Base-by-base conservation (phyloP, 2,888 invertebrate genomes). In the Nebria salina region DNA sequence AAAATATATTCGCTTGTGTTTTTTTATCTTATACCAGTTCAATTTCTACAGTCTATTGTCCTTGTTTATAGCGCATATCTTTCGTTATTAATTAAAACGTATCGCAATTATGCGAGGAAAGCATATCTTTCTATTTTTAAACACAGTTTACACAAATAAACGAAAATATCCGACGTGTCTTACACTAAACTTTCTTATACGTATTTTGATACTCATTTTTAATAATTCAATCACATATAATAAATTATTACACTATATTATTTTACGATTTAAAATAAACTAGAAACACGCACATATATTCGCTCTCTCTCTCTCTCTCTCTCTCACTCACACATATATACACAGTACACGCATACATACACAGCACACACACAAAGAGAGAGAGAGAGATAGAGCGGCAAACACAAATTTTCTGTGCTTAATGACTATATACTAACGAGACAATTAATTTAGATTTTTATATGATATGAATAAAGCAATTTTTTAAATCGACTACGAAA, bases 41-140 rank as follows among this genome's bases (percentile, higher is more conserved):
- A 65, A 41, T 78, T 78, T 78, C 78, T 78, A 78, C 41, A 72
- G 65, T 72, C 78, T 65, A 78, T 78, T 78, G 78, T 73, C 77
- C 77, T 43, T 78, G 78, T 78, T 78, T 78, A 73, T 72, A 54
- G 72, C 65, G 41, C 41, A 42, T 72, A 41, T 34, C 72, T 42
- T 72, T 34, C 64, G 72, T 64, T 41, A 78, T 65, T 78, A 78
- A 78, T 78, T 78, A 78, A 76, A 73, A 72, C 78, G 26, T 65
- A 77, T 78, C 42, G 65, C 73, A 78, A 78, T 78, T 78, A 78
- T 41, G 8, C 20, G n/a, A 72, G 73, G 78, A 78, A 78, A 78
- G 78, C 73, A 64, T 78, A 25, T 43, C 68, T 73, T 73, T 65
- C 78, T 78, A 73, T 64, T 78, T 72, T 78, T 78, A n/a, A n/a